phyloP scores from a whole-genome alignment of 2,113 vertebrate genomes.

The Elephas maximus region DNA sequence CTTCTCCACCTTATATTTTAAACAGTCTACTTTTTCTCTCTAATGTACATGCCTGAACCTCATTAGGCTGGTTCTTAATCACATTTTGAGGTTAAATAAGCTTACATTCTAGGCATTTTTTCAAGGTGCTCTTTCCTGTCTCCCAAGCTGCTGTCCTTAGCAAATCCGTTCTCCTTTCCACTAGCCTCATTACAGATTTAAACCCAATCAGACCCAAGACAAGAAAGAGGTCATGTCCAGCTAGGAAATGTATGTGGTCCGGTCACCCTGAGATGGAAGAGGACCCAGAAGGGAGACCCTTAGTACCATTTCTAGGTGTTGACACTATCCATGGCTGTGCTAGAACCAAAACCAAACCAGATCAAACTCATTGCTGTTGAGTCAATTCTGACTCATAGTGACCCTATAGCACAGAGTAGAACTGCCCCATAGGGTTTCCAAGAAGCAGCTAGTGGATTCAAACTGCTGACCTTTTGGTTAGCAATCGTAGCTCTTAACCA shows the following conservation, averaged over 20 bases:
- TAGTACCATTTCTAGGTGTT: background rate
- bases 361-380: no score
- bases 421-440: no score
- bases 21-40: background rate
- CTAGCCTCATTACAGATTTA: background rate
- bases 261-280: background rate
- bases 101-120: background rate
- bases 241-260: background rate
- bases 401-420: no score
- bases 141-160: background rate
- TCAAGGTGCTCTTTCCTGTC: background rate
- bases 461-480: no score
- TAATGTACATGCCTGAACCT: background rate
- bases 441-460: no score
- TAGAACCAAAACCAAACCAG: background rate
- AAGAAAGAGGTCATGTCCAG: background rate
- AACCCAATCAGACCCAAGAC: background rate
- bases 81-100: background rate
- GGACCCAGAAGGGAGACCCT: background rate
- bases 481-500: no score
- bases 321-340: background rate
- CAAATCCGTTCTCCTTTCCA: background rate
- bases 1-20: background rate
- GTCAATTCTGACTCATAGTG: no score
- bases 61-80: background rate